phyloP scores from a whole-genome alignment of 2,797 vertebrate genomes.

The Sebastes taczanowskii region DNA sequence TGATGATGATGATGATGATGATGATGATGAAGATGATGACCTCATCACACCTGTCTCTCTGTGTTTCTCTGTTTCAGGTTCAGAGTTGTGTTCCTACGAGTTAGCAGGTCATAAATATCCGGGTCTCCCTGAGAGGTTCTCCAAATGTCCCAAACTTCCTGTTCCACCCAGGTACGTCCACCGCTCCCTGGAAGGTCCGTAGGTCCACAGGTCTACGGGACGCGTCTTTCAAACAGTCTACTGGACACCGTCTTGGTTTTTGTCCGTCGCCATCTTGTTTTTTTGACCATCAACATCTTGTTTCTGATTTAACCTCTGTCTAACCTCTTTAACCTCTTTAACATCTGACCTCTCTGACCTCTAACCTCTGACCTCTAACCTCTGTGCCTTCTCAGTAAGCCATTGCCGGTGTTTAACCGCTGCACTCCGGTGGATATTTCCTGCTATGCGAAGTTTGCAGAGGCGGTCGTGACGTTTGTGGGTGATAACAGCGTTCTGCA shows the following conservation, averaged over 20 bases:
- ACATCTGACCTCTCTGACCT: background rate
- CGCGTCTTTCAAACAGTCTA: background rate
- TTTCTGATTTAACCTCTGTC: background rate
- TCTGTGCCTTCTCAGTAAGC: constrained; percentile 77
- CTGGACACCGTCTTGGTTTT: too few relatives aligned
- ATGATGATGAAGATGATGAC: background rate
- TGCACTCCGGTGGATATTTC: constrained; percentile 96
- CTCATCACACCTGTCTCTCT: background rate
- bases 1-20: background rate
- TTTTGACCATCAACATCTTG: too few relatives aligned
- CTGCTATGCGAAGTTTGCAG: constrained; percentile 96
- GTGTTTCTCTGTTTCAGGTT: constrained; percentile 79
- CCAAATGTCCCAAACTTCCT: constrained; percentile 93
- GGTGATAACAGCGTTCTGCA: constrained; percentile 96
- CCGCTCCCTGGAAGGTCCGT: background rate
- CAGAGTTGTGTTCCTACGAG: constrained; percentile 91
- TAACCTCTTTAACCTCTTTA: background rate
- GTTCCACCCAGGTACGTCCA: constrained; percentile 91
- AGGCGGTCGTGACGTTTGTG: constrained; percentile 97
- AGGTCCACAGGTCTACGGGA: background rate
- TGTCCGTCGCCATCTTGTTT: too few relatives aligned
- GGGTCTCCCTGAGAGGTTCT: constrained; percentile 80
- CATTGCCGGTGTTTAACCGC: constrained; percentile 97
- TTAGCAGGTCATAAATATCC: constrained; percentile 89
- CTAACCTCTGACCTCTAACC: background rate